Base-by-base conservation (phyloP, 2,113 vertebrate species). In the Natator depressus region DNA sequence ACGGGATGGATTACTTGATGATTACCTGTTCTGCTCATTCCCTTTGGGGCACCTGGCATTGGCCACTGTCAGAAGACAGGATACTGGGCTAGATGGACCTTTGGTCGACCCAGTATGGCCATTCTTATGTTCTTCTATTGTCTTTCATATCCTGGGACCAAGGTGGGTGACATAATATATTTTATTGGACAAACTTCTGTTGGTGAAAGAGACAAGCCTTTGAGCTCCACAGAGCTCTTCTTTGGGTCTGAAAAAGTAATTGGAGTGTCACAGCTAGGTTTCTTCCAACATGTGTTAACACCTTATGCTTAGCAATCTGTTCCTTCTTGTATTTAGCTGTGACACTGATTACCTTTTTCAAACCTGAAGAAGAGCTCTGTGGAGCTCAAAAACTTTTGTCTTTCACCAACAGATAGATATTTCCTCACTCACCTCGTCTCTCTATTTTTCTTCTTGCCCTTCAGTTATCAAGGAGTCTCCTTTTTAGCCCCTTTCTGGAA, bases 401-500 rank as follows among this genome's bases (percentile, higher is more conserved):
- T 65, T 31, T 22, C 35, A 72, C 65, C n/a, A 72, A 38, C 17
- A 72, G 65, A 38, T 38, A 10, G 5, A 20, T 59, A 59, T 10
- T 38, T 22, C 42, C 75, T 78, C 10, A 78, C 22, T 76, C 24
- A 47, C 42, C 75, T 46, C 25, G 10, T 46, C 3, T 14, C 20
- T 24, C 75, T 10, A 47, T 88, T 92, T 78, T 47, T 76, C 11
- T 72, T 22, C 2, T 51, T 19, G 2, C 80, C 8, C 80, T 88
- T 94, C 85, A 79, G 31, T 89, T 87, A 25, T 95, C 51, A 86
- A 89, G 85, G 8, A 80, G 86, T 92, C 29, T 42, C 91, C 96
- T 91, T 12, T 19, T 87, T 90, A 87, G 14, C 14, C 10, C 8
- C 14, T 85, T 95, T 90, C 46, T 92, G 80, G 31, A 55, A 80